Conservation (phyloP, 2,888 invertebrate genomes). For the Acleris laterana region DNA sequence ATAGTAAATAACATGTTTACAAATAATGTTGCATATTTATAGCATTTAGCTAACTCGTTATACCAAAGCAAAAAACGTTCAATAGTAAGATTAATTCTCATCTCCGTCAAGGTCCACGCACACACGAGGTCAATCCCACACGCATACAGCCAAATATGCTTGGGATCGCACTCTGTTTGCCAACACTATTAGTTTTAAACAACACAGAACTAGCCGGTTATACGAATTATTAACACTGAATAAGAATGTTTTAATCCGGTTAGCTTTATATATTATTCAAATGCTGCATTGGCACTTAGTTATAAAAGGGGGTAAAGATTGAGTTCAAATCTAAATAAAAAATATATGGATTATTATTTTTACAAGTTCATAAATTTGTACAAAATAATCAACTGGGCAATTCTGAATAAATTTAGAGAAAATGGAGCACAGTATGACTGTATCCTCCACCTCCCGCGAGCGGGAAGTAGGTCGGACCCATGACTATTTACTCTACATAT, state of each 20-base stretch:
- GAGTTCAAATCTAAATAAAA: too few relatives aligned
- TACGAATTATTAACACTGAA: too few relatives aligned
- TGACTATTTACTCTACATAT: neutral
- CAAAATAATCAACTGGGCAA: too few relatives aligned
- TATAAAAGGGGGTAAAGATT: too few relatives aligned
- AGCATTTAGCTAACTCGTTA: conserved; percentile 21
- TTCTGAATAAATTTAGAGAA: neutral
- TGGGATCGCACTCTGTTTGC: conserved; percentile 16
- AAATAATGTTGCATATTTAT: conserved; percentile 3
- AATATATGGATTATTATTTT: too few relatives aligned
- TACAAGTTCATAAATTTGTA: too few relatives aligned
- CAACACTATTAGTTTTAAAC: conserved; percentile 9
- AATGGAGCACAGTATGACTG: conserved; percentile 40
- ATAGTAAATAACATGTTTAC: conserved; percentile 1
- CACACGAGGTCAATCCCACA: conserved; percentile 36
- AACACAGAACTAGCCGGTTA: too few relatives aligned
- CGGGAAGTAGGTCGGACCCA: conserved; percentile 57
- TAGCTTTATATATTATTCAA: too few relatives aligned
- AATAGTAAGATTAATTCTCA: conserved; percentile 32
- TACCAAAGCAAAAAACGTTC: conserved; percentile 10
- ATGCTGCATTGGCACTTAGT: too few relatives aligned
- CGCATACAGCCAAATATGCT: conserved; percentile 34
- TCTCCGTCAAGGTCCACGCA: conserved; percentile 20
- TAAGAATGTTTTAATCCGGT: too few relatives aligned
- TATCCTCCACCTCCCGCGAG: conserved; percentile 51